Percentiles rank a stretch among this genome's conserved stretches.
Evolutionary conservation across 2,888 invertebrate genomes (phyloP).

Genomic region (Crioceris asparagi): DNA sequence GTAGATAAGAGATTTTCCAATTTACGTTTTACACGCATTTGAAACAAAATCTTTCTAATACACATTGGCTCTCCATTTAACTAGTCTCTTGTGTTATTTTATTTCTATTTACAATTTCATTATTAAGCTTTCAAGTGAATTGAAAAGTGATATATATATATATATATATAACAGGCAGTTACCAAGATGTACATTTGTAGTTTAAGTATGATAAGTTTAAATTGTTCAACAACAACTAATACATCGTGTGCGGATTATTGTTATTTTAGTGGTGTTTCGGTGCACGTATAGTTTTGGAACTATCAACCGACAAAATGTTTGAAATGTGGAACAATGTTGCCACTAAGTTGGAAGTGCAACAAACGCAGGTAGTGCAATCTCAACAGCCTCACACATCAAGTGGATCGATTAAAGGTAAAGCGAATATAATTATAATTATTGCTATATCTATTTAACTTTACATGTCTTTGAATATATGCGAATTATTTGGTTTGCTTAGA

Average conservation of each 20-base stretch:
- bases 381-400: slow-evolving; percentile 71
- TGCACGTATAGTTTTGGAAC: too few species aligned
- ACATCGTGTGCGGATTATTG: neutral
- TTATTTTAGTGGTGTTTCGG: slow-evolving; percentile 4
- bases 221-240: neutral
- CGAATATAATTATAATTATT: too few species aligned
- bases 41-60: too few species aligned
- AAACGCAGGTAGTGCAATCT: slow-evolving; percentile 46
- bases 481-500: too few species aligned
- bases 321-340: slow-evolving; percentile 75
- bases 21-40: neutral
- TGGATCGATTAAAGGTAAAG: slow-evolving; percentile 71
- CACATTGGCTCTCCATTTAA: slow-evolving; percentile 1
- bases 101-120: neutral
- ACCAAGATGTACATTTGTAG: slow-evolving; percentile 3
- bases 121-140: slow-evolving; percentile 4
- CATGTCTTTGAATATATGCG: too few species aligned
- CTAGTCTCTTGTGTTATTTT: too few species aligned
- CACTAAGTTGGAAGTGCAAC: slow-evolving; percentile 62
- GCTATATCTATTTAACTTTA: slow-evolving; percentile 27
- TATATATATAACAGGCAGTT: too few species aligned
- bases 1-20: too few species aligned
- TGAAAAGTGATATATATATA: slow-evolving; percentile 6
- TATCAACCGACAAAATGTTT: slow-evolving; percentile 71
- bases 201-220: slow-evolving; percentile 4